Conservation (phyloP, 1,140 invertebrate species). For the Arctopsyche grandis region DNA sequence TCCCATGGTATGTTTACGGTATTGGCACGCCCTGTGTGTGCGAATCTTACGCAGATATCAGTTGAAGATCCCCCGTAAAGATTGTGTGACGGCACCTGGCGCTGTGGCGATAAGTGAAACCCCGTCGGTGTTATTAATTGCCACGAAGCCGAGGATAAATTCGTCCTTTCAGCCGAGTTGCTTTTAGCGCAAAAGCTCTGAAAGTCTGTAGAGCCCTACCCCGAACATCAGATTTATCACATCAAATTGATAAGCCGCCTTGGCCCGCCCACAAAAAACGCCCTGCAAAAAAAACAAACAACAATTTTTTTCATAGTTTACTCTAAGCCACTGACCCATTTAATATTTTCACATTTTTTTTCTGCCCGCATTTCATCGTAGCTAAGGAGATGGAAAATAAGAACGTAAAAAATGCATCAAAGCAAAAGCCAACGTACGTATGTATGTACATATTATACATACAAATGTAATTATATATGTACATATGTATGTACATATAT, state of each 20-base stretch:
- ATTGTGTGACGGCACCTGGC: slow-evolving; percentile 20
- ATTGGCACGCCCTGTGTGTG: not conserved
- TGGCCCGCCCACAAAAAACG: not conserved
- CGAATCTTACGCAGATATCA: not conserved
- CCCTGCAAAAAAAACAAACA: not conserved
- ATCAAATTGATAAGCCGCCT: slow-evolving; percentile 39
- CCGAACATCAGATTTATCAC: slow-evolving; percentile 36
- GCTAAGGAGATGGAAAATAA: too few relatives aligned
- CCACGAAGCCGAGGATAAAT: slow-evolving; percentile 36
- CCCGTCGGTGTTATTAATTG: slow-evolving; percentile 39
- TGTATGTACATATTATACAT: too few relatives aligned
- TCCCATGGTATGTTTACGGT: not conserved
- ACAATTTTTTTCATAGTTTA: not conserved
- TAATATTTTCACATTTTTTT: too few relatives aligned
- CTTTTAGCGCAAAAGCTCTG: not conserved
- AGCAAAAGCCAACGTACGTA: too few relatives aligned
- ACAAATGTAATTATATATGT: too few relatives aligned
- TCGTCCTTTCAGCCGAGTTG: slow-evolving; percentile 12
- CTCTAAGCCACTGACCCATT: too few relatives aligned
- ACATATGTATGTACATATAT: too few relatives aligned
- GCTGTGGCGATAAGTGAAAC: slow-evolving; percentile 37
- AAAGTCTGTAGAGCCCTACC: slow-evolving; percentile 4
- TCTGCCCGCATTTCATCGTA: too few relatives aligned
- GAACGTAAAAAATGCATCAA: too few relatives aligned
- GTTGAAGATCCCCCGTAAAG: not conserved